Percentiles rank a stretch among this genome's conserved stretches.
phyloP scores from a whole-genome alignment of 2,113 vertebrate genomes.

The Mesembrinibis cayennensis region DNA sequence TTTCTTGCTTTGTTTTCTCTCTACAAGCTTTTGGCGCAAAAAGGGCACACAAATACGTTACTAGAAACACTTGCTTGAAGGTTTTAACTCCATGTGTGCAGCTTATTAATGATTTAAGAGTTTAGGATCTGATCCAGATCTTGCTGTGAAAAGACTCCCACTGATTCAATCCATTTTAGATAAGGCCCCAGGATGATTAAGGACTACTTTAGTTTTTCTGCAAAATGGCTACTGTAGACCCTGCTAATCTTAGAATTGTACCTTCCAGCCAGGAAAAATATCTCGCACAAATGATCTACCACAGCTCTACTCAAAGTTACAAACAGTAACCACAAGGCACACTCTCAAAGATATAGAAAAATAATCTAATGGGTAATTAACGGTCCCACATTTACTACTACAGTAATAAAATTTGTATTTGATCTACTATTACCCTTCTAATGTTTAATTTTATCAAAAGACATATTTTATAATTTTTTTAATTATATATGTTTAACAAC shows the following conservation, averaged over 20 bases:
- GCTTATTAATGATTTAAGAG: background rate
- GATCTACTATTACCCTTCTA: background rate
- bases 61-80: background rate
- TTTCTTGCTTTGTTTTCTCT: background rate
- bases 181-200: background rate
- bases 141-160: background rate
- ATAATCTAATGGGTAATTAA: background rate
- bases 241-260: background rate
- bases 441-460: background rate
- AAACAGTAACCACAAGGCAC: background rate
- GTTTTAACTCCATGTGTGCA: background rate
- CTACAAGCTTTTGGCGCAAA: background rate
- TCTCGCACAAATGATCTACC: background rate
- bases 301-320: background rate
- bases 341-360: background rate
- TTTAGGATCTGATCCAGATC: background rate
- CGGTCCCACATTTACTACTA: background rate
- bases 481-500: background rate
- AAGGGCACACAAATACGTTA: background rate
- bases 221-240: background rate
- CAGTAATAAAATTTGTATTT: background rate
- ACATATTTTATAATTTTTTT: background rate
- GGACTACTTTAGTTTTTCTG: background rate
- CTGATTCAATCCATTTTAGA: background rate
- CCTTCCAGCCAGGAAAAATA: background rate